Base-by-base conservation (phyloP, 2,888 invertebrate species). In the Hoplodrina blanda region DNA sequence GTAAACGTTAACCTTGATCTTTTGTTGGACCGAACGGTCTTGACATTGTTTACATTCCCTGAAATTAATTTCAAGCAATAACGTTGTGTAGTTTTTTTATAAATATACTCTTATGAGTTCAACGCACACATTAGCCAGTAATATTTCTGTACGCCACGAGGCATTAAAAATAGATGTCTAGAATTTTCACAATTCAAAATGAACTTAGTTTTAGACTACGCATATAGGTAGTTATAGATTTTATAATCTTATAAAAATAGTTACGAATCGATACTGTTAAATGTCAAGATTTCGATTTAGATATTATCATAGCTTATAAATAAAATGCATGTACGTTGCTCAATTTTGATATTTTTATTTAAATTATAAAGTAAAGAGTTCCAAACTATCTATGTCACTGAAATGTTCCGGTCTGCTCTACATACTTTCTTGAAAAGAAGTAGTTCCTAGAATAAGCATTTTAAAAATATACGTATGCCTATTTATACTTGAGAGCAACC, bases 31-130 rank as follows among this genome's bases (percentile, higher is more conserved):
- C 54, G 53, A 75, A 61, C 53, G 80, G 1, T 80, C 60, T 80
- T 77, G 80, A 80, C 80, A 75, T 80, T 80, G 61, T 74, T 75
- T 46, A 61, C 33, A 62, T 80, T 80, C 63, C 20, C 25, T 33
- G 30, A 37, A 78, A 77, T 59, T 44, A 33, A 62, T 25, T 37
- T 54, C 57, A 57, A 50, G 63, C 50, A n/a, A 13, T n/a, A 37
- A 25, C 3, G 49, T 74, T 68, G 15, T 17, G 49, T 55, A 50
- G n/a, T 57, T 53, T 25, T n/a, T 59, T 60, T 62, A 59, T 44
- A 73, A 41, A 66, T 73, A 53, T 19, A 76, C 13, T 57, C 17
- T 49, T 55, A 54, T 52, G 57, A 73, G 64, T 78, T 71, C 63
- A 78, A 72, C 60, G 55, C 59, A 63, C 61, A 78, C 33, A 67